Conservation (phyloP, 2,797 vertebrate species). For the Amphiprion clarkii region DNA sequence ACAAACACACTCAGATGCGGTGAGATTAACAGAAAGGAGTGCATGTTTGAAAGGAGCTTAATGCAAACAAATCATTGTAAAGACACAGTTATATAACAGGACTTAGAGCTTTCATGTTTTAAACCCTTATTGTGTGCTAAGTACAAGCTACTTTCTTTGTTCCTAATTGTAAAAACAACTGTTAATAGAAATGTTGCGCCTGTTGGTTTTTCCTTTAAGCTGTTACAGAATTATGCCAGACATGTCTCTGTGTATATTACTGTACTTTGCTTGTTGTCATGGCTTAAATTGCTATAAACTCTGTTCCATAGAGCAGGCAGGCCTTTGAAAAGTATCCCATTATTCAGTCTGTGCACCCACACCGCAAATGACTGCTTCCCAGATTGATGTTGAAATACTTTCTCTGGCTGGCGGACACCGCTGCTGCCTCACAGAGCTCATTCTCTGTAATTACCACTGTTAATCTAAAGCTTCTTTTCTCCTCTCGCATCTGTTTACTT, state of each 20-base stretch:
- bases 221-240: too few relatives aligned
- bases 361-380: slow-evolving; percentile 10
- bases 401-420: slow-evolving; percentile 8
- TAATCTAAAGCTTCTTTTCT: slow-evolving; percentile 45
- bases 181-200: neutral
- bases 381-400: slow-evolving; percentile 10
- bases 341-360: slow-evolving; percentile 26
- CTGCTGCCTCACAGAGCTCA: slow-evolving; percentile 11
- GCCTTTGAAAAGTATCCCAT: slow-evolving; percentile 23
- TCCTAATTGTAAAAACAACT: neutral
- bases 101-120: neutral
- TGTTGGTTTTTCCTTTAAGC: too few relatives aligned
- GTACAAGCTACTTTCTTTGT: neutral
- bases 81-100: too few relatives aligned
- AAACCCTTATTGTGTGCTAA: slow-evolving; percentile 2
- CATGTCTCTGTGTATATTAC: too few relatives aligned
- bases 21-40: too few relatives aligned
- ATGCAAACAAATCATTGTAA: too few relatives aligned
- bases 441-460: slow-evolving; percentile 30
- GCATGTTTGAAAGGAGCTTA: too few relatives aligned
- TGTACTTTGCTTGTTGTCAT: neutral
- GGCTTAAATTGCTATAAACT: slow-evolving; percentile 4
- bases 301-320: neutral
- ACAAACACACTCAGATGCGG: too few relatives aligned
- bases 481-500: neutral